Base-by-base conservation (phyloP, 2,113 vertebrate genomes). In the Caloenas nicobarica region DNA sequence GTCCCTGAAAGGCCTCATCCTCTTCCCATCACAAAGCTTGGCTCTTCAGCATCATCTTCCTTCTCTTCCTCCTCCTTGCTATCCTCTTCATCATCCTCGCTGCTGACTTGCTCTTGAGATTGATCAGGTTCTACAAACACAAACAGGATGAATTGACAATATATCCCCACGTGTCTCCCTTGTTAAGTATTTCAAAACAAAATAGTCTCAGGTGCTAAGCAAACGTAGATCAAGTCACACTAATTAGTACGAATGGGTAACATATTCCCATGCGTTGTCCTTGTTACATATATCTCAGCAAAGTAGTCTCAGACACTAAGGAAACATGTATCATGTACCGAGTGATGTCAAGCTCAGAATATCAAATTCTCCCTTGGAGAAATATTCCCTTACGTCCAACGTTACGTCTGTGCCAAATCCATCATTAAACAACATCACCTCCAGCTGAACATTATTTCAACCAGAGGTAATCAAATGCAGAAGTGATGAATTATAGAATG, bases 61-160 rank as follows among this genome's bases (percentile, higher is more conserved):
- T 98, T 96, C 29, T 98, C 98, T 48, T 97, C 96, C 26, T 98
- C 98, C 16, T 97, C 97, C 72, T 95, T 96, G 61, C 97, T 95
- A 7, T 97, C 97, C 12, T 98, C 98, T 26, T 97, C 98, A 0
- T 98, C 98, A 8, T 97, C 97, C 81, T 97, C 97, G 1, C 97
- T 98, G 93, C 96, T 95, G 28, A 4, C 96, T 91, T 4, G 97
- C 77, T 98, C 97, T 89, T 95, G 96, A 78, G 96, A 89, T 16
- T 93, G 96, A 62, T 81, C 85, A 42, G 95, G 73, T 74, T 97
- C 97, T 97, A 57, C 19, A 95, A 96, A 74, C 81, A 91, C 36
- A 94, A 82, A 80, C 34, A 56, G 57, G 3, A 29, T 18, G 42
- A 79, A 38, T 29, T 15, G 65, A 2, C 53, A 58, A 82, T 48